Evolutionary conservation across 2,797 vertebrate genomes (phyloP).

Genomic region (Smutsia temminckii): DNA sequence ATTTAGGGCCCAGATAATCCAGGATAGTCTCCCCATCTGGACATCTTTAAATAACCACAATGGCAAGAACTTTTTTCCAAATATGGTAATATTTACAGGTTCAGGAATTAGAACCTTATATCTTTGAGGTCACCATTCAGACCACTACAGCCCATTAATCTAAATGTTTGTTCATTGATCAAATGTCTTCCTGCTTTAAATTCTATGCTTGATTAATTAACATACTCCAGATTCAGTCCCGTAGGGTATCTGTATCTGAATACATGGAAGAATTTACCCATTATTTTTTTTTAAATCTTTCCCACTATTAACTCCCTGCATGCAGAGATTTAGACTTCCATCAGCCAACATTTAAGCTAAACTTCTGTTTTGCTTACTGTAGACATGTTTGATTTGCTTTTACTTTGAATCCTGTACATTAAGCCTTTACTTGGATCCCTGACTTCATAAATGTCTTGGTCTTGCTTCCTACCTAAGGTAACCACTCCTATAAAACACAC

Average conservation of each 20-base stretch:
- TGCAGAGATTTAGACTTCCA: not conserved
- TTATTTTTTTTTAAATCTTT: not conserved
- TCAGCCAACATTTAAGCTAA: not conserved
- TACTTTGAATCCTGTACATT: not conserved
- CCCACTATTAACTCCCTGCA: not conserved
- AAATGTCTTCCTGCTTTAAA: slow-evolving; percentile 1
- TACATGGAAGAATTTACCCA: not conserved
- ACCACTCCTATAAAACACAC: not conserved
- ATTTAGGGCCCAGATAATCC: not conserved
- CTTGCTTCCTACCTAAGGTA: not conserved
- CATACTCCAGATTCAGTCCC: not conserved
- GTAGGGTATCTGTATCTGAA: not conserved
- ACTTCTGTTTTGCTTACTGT: not conserved
- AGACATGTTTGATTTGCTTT: not conserved
- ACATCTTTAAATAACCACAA: not conserved
- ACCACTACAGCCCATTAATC: not conserved
- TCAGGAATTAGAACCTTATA: not conserved
- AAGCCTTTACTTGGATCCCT: not conserved
- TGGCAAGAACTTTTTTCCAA: not conserved
- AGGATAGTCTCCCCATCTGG: not conserved
- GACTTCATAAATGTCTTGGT: not conserved
- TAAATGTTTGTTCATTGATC: not conserved
- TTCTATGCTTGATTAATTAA: not conserved
- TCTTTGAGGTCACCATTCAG: not conserved
- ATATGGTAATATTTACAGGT: not conserved